A percentile compares a stretch with the other conserved stretches of the same genome.
phyloP scores from a whole-genome alignment of 2,113 vertebrate genomes.

The Aspiorhynchus laticeps region DNA sequence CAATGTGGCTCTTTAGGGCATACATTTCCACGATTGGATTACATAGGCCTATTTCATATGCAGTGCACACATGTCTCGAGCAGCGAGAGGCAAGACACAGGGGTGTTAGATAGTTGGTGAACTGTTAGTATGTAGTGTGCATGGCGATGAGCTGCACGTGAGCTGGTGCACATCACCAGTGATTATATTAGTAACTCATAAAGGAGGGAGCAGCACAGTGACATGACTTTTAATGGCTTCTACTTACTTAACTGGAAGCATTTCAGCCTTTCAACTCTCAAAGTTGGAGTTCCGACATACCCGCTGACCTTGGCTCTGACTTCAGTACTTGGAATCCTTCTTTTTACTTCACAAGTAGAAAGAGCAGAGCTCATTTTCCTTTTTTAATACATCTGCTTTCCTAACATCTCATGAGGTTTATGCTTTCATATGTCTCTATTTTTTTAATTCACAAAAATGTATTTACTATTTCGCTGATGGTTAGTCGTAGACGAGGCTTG shows the following conservation, averaged over 20 bases:
- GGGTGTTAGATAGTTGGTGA: slow-evolving; percentile 28
- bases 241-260: slow-evolving; percentile 27
- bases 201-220: background rate
- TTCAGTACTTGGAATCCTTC: slow-evolving; percentile 16
- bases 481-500: background rate
- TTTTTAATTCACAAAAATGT: background rate
- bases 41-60: slow-evolving; percentile 39
- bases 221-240: slow-evolving; percentile 34
- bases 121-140: slow-evolving; percentile 33
- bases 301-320: slow-evolving; percentile 15
- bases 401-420: background rate
- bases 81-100: slow-evolving; percentile 14
- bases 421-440: background rate
- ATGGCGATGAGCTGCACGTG: slow-evolving; percentile 11
- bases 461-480: background rate
- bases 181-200: slow-evolving; percentile 29
- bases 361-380: slow-evolving; percentile 21
- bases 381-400: slow-evolving; percentile 20
- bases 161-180: slow-evolving; percentile 7
- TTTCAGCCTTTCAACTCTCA: slow-evolving; percentile 34
- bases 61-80: slow-evolving; percentile 42
- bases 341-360: slow-evolving; percentile 14
- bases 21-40: slow-evolving; percentile 16
- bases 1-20: slow-evolving; percentile 26
- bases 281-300: slow-evolving; percentile 18